These are phyloP conservation scores for Arenaria interpres DNA, from an alignment of 2,113 vertebrate species.

Conservation along the genomic window DNA sequence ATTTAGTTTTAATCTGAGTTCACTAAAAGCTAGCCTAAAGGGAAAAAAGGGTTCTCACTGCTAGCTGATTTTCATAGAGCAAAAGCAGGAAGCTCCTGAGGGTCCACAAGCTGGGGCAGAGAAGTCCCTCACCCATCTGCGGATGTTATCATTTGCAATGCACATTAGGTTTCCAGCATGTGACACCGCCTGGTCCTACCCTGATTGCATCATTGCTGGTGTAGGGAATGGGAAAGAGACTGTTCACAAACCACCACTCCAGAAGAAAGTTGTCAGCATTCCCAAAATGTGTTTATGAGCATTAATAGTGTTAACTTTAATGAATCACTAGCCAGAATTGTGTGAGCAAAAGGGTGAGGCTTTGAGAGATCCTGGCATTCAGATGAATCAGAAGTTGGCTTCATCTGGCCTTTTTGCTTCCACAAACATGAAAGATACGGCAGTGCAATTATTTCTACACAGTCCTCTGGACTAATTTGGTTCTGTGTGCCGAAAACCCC, in stretches of 20 bases:
- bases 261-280: conserved; percentile 38
- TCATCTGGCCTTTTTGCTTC: neutral
- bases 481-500: neutral
- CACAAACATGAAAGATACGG: neutral
- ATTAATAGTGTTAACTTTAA: conserved; percentile 4
- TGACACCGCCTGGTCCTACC: neutral
- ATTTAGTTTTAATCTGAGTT: neutral
- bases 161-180: conserved; percentile 4
- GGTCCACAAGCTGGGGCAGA: neutral
- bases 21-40: neutral
- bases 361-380: neutral
- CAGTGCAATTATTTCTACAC: neutral
- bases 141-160: neutral
- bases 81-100: neutral
- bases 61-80: neutral
- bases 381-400: conserved; percentile 36
- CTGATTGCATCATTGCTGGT: conserved; percentile 29
- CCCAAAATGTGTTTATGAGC: conserved; percentile 22
- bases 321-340: conserved; percentile 26
- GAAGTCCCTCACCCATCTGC: neutral
- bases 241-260: neutral
- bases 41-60: neutral
- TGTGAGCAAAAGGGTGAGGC: conserved; percentile 40
- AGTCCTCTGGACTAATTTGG: neutral
- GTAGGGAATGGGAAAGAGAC: neutral